Percentiles rank a stretch among this genome's conserved stretches.
These are phyloP conservation scores for Huso huso DNA, from an alignment of 2,797 vertebrate species.

Conservation along the genomic window DNA sequence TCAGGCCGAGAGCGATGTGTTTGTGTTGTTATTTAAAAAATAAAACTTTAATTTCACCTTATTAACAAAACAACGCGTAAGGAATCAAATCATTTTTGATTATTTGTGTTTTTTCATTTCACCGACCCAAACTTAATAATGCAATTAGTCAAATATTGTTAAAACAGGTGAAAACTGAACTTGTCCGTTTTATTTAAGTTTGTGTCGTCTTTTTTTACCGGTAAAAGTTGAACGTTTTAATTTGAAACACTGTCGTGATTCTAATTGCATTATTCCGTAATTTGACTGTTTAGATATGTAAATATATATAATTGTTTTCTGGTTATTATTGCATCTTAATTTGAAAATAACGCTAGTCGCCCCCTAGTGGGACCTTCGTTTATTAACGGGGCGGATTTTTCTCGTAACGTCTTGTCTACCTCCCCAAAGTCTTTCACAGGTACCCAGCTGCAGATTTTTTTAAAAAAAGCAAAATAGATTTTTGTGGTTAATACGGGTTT, in stretches of 20 bases:
- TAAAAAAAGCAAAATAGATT: background rate
- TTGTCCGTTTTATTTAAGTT: constrained; percentile 61
- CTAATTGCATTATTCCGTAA: constrained; percentile 61
- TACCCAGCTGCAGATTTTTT: constrained; percentile 19
- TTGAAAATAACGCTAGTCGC: constrained; percentile 36
- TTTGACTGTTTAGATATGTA: constrained; percentile 19
- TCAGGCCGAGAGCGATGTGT: constrained; percentile 59
- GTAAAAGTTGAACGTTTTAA: constrained; percentile 35
- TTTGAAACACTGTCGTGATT: background rate
- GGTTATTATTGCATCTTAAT: background rate
- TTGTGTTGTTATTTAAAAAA: constrained; percentile 40
- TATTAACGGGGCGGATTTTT: constrained; percentile 30
- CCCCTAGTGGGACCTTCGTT: constrained; percentile 46
- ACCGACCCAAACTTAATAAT: constrained; percentile 32
- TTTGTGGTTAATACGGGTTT: no score
- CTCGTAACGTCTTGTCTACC: constrained; percentile 28
- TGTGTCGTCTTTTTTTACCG: constrained; percentile 36
- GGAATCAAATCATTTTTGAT: constrained; percentile 20
- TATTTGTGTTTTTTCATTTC: constrained; percentile 15
- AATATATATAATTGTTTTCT: background rate
- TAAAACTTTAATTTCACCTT: constrained; percentile 43
- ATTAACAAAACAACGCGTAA: constrained; percentile 39
- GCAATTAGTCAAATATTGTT: constrained; percentile 56
- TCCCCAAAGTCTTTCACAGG: constrained; percentile 28
- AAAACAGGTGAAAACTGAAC: constrained; percentile 71